These are phyloP conservation scores for Galeopterus variegatus DNA, from an alignment of 2,113 vertebrate genomes.

Conservation along the genomic window DNA sequence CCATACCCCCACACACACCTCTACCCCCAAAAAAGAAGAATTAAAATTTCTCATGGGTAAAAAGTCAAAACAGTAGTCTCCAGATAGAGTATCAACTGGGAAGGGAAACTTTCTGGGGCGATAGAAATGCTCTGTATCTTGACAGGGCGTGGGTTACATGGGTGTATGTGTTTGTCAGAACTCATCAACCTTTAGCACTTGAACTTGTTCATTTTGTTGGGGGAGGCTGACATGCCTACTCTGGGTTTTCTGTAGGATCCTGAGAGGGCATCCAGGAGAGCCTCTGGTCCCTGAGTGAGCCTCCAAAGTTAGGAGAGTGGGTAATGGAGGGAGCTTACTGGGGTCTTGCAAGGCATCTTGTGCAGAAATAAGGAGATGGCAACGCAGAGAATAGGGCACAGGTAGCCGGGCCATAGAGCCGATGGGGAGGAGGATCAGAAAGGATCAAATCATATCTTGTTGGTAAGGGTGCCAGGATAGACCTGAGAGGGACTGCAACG, in stretches of 20 bases:
- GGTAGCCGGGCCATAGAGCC: background rate
- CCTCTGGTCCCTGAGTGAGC: background rate
- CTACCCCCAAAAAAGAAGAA: background rate
- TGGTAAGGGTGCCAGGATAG: background rate
- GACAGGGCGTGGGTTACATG: background rate
- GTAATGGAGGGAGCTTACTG: background rate
- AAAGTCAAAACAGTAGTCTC: background rate
- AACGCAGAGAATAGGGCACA: background rate
- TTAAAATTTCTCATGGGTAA: background rate
- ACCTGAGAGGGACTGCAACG: background rate
- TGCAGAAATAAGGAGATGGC: background rate
- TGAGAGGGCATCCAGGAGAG: background rate
- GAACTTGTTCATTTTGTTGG: background rate
- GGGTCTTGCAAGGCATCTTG: background rate
- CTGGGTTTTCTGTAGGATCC: background rate
- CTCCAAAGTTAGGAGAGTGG: background rate
- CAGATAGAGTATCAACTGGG: background rate
- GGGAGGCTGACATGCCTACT: background rate
- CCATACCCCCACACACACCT: background rate
- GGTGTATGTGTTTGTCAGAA: background rate
- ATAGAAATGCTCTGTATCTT: background rate
- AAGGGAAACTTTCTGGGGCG: conserved; percentile 25
- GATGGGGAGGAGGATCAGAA: background rate
- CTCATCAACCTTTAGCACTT: background rate
- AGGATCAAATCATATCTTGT: background rate